phyloP scores from a whole-genome alignment of 2,797 vertebrate genomes.

The Myotis planiceps region DNA sequence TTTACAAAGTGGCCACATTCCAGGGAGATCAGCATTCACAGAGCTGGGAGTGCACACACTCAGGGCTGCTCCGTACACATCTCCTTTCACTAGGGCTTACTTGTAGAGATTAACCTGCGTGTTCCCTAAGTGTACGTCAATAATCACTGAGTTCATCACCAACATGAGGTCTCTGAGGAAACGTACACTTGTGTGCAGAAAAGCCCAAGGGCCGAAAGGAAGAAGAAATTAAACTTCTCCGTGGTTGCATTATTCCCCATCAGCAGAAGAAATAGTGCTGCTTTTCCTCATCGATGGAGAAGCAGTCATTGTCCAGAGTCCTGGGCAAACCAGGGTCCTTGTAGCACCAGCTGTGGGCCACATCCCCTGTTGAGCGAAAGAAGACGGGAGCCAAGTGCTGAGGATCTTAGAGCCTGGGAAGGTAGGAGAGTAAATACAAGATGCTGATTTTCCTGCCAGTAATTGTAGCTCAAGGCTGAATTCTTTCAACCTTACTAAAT shows the following conservation, averaged over 20 bases:
- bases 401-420: neutral
- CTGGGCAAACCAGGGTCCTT: neutral
- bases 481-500: slow-evolving; percentile 66
- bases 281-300: neutral
- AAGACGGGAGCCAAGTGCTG: neutral
- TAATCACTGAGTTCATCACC: neutral
- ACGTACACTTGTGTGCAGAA: neutral
- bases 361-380: neutral
- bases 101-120: neutral
- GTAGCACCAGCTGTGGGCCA: neutral
- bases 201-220: neutral
- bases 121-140: neutral
- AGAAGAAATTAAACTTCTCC: neutral
- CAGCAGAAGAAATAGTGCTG: neutral
- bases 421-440: slow-evolving; percentile 21
- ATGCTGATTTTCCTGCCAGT: slow-evolving; percentile 13
- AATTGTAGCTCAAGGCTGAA: slow-evolving; percentile 68
- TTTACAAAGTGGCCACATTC: neutral
- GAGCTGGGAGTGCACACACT: neutral
- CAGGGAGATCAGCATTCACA: neutral
- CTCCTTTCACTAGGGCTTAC: neutral
- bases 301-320: neutral
- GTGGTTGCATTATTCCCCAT: neutral
- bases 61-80: neutral
- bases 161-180: neutral